These are phyloP conservation scores for Zaprionus africanus DNA, from an alignment of 1,140 invertebrate species.

Conservation along the genomic window DNA sequence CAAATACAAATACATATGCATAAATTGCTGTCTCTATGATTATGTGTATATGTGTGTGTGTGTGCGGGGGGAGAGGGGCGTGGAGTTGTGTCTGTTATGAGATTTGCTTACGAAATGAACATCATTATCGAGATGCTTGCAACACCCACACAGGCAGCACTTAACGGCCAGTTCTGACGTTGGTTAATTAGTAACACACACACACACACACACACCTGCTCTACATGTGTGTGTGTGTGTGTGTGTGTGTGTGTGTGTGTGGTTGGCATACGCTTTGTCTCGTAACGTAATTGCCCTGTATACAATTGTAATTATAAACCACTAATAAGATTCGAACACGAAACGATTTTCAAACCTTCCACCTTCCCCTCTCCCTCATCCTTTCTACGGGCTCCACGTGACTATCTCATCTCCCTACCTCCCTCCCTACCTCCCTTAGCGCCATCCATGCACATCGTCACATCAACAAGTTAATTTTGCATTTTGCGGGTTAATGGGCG, in stretches of 20 bases:
- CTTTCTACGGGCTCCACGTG: neutral
- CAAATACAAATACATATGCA: conserved; percentile 59
- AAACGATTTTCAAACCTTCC: conserved; percentile 66
- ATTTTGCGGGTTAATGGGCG: conserved; percentile 38
- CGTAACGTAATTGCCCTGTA: conserved; percentile 78
- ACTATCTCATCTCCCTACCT: neutral
- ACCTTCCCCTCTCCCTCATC: neutral
- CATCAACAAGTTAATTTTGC: conserved; percentile 81
- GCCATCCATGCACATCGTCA: conserved; percentile 46
- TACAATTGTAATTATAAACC: conserved; percentile 83
- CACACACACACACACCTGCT: conserved; percentile 34
- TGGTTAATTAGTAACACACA: conserved; percentile 69
- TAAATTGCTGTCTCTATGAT: conserved; percentile 59
- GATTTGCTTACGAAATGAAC: conserved; percentile 78
- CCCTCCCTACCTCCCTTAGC: neutral
- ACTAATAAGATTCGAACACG: conserved; percentile 82
- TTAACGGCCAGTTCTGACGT: conserved; percentile 58
- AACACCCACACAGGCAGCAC: conserved; percentile 42
- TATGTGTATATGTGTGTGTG: conserved; percentile 15
- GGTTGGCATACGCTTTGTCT: conserved; percentile 56
- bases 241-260: conserved; percentile 26
- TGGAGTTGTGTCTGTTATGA: conserved; percentile 55
- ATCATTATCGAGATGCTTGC: conserved; percentile 66
- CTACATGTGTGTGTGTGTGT: neutral
- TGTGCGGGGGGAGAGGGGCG: neutral